Percentiles rank a stretch among this genome's conserved stretches.
Conservation (phyloP, 2,113 vertebrate genomes). For the Heptranchias perlo region DNA sequence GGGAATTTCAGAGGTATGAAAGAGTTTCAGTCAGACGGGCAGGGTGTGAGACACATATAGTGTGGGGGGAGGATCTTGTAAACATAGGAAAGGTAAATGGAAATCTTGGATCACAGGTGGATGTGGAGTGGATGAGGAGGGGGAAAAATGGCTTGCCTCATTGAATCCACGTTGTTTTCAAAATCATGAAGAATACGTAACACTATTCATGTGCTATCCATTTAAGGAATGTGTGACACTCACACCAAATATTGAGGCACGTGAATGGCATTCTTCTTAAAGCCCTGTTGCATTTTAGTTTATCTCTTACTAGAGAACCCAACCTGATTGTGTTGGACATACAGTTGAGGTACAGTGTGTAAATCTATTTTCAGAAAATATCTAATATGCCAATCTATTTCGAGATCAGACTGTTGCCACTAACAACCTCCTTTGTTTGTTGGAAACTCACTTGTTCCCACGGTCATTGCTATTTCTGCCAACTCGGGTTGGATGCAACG, state of each 20-base stretch:
- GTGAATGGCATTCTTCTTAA: not conserved
- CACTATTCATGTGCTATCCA: not conserved
- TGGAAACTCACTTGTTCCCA: slow-evolving; percentile 18
- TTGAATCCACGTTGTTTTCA: not conserved
- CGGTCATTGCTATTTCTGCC: not conserved
- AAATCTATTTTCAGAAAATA: not conserved
- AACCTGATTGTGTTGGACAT: not conserved
- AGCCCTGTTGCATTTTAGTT: not conserved
- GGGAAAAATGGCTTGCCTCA: not conserved
- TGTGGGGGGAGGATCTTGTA: not conserved
- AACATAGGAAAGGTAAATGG: not conserved
- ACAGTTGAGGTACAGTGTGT: not conserved
- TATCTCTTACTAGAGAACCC: not conserved
- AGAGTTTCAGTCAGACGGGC: not conserved
- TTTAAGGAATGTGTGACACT: not conserved
- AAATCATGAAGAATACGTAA: not conserved
- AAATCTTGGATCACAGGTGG: not conserved
- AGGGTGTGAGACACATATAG: not conserved
- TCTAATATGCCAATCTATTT: not conserved
- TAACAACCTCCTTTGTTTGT: not conserved
- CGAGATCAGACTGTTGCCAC: not conserved
- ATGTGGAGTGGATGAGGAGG: not conserved
- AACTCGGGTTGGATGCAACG: not conserved
- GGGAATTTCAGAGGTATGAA: too few relatives aligned
- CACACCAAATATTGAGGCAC: not conserved